Conservation (phyloP, 1,140 invertebrate species). For the Onthophagus taurus region DNA sequence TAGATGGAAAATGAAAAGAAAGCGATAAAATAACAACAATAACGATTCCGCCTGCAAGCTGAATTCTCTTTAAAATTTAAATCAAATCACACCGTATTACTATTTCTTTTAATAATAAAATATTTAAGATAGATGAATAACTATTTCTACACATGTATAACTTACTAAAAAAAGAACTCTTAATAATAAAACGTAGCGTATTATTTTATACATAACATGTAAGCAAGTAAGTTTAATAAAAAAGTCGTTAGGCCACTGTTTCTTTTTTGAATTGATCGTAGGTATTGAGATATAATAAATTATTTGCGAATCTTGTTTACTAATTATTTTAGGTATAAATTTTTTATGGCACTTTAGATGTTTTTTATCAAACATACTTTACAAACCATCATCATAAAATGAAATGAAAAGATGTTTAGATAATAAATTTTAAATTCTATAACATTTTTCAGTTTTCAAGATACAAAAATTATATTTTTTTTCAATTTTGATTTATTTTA, state of each 20-base stretch:
- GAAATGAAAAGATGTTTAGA: not conserved
- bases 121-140: constrained; percentile 20
- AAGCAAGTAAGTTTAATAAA: not conserved
- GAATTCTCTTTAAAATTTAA: constrained; percentile 17
- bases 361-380: too few species aligned
- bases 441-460: constrained; percentile 2
- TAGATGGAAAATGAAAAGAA: constrained; percentile 5
- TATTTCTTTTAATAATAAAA: constrained; percentile 14
- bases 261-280: too few species aligned
- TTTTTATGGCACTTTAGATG: too few species aligned
- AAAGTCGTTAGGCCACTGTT: not conserved
- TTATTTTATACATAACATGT: constrained; percentile 9
- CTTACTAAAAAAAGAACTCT: constrained; percentile 9
- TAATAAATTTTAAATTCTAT: not conserved
- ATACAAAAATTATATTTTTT: not conserved
- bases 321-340: too few species aligned
- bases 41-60: constrained; percentile 16
- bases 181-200: constrained; percentile 2
- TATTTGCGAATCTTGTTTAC: too few species aligned
- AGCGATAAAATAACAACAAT: too few species aligned
- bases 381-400: constrained; percentile 6
- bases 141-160: constrained; percentile 8
- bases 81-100: constrained; percentile 23
- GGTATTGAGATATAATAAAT: too few species aligned
- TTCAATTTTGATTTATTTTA: not conserved